Percentiles rank a stretch among this genome's conserved stretches.
phyloP scores from a whole-genome alignment of 2,888 invertebrate genomes.

The Caenorhabditis macrosperma region DNA sequence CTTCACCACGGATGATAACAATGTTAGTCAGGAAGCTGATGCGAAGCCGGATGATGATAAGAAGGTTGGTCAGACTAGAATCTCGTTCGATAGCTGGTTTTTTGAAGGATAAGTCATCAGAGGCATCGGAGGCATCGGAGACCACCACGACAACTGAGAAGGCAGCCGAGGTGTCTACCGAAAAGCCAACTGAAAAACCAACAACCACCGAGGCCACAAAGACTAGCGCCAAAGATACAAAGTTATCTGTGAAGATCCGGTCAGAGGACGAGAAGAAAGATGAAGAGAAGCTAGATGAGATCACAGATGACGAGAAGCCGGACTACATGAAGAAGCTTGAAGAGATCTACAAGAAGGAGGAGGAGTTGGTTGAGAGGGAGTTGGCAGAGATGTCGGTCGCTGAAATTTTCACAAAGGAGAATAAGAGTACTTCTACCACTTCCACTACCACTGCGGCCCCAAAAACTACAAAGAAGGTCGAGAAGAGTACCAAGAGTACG shows the following conservation, averaged over 20 bases:
- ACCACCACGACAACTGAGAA: background rate
- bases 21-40: conserved; percentile 41
- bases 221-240: conserved; percentile 25
- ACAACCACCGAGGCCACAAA: conserved; percentile 15
- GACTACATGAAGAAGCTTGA: conserved; percentile 60
- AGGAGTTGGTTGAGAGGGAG: conserved; percentile 51
- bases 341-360: conserved; percentile 63
- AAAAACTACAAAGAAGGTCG: conserved; percentile 11
- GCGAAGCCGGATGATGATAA: conserved; percentile 24
- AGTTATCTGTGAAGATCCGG: conserved; percentile 49
- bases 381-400: conserved; percentile 50
- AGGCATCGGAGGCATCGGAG: conserved; percentile 5
- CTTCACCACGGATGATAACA: conserved; percentile 54
- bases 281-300: conserved; percentile 16
- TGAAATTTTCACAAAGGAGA: conserved; percentile 49
- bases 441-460: background rate
- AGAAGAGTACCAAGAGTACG: background rate
- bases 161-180: conserved; percentile 11
- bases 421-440: background rate
- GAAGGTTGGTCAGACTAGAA: conserved; percentile 5
- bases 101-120: conserved; percentile 8
- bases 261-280: conserved; percentile 51
- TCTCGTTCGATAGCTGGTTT: background rate
- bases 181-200: background rate
- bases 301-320: conserved; percentile 52